These are phyloP conservation scores for Agonopterix arenella DNA, from an alignment of 2,888 invertebrate genomes.

Conservation along the genomic window DNA sequence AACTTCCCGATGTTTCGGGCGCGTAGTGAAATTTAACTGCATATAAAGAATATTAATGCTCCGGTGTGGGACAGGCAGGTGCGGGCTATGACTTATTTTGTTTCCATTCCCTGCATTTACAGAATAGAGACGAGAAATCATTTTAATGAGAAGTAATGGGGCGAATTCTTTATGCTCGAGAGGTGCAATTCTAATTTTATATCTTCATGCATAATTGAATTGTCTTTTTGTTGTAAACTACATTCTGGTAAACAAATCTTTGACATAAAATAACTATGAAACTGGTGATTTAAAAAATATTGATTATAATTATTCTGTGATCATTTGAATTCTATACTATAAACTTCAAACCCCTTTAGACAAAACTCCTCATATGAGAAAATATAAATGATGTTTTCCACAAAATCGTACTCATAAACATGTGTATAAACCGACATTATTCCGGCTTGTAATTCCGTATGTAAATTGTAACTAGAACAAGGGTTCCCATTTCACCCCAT, in stretches of 20 bases:
- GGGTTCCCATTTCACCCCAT: constrained; percentile 58
- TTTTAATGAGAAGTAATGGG: constrained; percentile 52
- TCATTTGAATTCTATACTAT: too few relatives aligned
- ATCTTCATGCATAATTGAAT: too few relatives aligned
- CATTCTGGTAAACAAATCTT: too few relatives aligned
- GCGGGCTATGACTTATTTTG: constrained; percentile 67
- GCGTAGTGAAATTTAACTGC: constrained; percentile 68
- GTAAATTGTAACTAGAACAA: constrained; percentile 70
- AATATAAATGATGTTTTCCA: neutral
- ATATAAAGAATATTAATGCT: constrained; percentile 75
- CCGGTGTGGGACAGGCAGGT: constrained; percentile 54
- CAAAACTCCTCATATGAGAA: too few relatives aligned
- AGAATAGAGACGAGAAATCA: constrained; percentile 47
- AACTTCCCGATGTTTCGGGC: constrained; percentile 62
- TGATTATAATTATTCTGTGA: too few relatives aligned
- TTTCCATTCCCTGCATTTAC: constrained; percentile 55
- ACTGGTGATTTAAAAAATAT: too few relatives aligned
- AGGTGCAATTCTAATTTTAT: constrained; percentile 1
- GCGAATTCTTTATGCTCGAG: constrained; percentile 13
- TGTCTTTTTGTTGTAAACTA: too few relatives aligned
- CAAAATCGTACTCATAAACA: constrained; percentile 39
- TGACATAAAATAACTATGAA: too few relatives aligned
- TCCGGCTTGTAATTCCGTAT: constrained; percentile 67
- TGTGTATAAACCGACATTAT: constrained; percentile 55
- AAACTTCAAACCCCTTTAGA: too few relatives aligned